phyloP scores from a whole-genome alignment of 2,888 invertebrate genomes.

The Trissoscelio sp. region DNA sequence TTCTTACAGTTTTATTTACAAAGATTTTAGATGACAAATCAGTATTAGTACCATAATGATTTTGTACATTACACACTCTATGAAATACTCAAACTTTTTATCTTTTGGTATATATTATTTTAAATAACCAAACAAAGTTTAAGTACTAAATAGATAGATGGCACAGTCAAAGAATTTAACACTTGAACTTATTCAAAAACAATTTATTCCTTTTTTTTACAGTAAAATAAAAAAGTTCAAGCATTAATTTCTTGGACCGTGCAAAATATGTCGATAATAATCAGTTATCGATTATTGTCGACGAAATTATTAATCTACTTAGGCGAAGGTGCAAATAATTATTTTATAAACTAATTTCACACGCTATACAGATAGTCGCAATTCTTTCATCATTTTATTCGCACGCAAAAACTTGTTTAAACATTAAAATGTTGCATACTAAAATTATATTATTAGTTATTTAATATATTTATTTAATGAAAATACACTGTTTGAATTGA shows the following conservation, averaged over 20 bases:
- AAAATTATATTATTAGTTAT: no score
- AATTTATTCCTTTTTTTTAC: no score
- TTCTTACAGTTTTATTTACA: conserved; percentile 4
- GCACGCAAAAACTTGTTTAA: background rate
- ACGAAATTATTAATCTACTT: conserved; percentile 6
- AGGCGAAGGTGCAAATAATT: conserved; percentile 16
- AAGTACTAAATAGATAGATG: no score
- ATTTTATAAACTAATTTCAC: background rate
- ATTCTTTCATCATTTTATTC: background rate
- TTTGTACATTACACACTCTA: background rate
- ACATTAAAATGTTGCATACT: no score
- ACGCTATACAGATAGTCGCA: background rate
- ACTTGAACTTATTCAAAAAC: no score
- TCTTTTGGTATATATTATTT: background rate
- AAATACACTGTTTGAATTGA: background rate
- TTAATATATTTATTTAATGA: background rate
- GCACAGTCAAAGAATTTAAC: no score
- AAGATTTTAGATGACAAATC: background rate
- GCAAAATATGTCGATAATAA: background rate
- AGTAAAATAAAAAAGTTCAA: background rate
- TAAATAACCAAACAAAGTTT: no score
- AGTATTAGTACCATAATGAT: background rate
- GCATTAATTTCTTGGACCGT: background rate
- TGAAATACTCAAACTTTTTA: background rate
- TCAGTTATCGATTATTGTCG: conserved; percentile 9